These are phyloP conservation scores for Peromyscus polionotus DNA, from an alignment of 2,113 vertebrate genomes.

Conservation along the genomic window DNA sequence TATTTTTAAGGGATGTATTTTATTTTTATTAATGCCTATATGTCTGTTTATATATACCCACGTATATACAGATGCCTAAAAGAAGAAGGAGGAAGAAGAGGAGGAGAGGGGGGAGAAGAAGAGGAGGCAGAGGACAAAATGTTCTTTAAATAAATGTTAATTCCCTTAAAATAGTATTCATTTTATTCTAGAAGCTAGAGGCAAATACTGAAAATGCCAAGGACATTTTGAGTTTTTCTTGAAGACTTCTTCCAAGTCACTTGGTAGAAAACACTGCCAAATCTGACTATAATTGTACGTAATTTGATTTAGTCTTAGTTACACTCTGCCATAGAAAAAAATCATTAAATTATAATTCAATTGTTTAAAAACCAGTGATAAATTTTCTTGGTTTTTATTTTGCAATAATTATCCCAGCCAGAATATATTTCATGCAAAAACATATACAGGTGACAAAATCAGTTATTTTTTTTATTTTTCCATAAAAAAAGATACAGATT, in stretches of 20 bases:
- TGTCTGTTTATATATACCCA: not conserved
- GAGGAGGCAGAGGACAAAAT: no score
- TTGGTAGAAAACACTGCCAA: not conserved
- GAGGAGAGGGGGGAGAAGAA: no score
- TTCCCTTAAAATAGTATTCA: not conserved
- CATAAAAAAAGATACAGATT: not conserved
- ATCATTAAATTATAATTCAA: not conserved
- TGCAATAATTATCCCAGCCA: not conserved
- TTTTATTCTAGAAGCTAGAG: not conserved
- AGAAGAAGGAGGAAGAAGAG: not conserved
- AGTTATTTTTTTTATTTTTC: not conserved
- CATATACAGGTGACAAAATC: not conserved
- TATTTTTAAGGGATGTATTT: not conserved
- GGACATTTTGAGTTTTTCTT: not conserved
- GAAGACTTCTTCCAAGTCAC: not conserved
- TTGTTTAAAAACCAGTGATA: not conserved
- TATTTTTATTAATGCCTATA: not conserved
- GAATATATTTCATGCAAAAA: not conserved
- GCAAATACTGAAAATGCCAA: not conserved
- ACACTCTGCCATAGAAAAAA: not conserved
- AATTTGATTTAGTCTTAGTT: not conserved
- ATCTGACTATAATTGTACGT: not conserved
- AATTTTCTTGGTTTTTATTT: not conserved
- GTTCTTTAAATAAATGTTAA: not conserved
- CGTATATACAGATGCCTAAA: not conserved